A percentile compares a stretch with the other conserved stretches of the same genome.
Conservation (phyloP, 2,797 vertebrate genomes). For the Thalassophryne amazonica region DNA sequence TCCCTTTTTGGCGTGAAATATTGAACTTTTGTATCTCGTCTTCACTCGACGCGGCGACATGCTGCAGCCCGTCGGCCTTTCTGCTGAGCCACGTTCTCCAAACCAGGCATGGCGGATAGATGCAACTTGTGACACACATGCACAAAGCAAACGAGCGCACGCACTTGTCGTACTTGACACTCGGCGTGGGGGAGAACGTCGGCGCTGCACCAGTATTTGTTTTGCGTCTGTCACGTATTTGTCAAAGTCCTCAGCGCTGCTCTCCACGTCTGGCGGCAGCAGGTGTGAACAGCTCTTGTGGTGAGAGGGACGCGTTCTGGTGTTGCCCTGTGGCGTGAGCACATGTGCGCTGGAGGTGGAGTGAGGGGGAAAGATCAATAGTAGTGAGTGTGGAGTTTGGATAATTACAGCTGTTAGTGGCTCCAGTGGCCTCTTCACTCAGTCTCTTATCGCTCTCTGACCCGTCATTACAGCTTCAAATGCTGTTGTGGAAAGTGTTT, state of each 20-base stretch:
- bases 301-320: constrained; percentile 81
- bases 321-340: constrained; percentile 45
- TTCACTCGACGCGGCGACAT: too few species aligned
- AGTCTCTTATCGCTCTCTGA: constrained; percentile 88
- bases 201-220: constrained; percentile 76
- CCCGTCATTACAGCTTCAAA: constrained; percentile 83
- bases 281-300: constrained; percentile 90
- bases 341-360: neutral
- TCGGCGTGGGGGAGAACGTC: constrained; percentile 33
- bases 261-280: constrained; percentile 81
- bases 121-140: constrained; percentile 1
- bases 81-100: constrained; percentile 22
- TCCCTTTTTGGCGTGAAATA: too few species aligned
- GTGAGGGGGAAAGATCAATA: constrained; percentile 88
- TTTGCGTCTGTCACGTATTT: constrained; percentile 75
- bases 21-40: too few species aligned
- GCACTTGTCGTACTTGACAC: constrained; percentile 7
- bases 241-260: constrained; percentile 75
- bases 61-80: too few species aligned
- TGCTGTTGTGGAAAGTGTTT: constrained; percentile 62
- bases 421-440: constrained; percentile 83
- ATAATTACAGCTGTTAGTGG: constrained; percentile 94
- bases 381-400: constrained; percentile 91
- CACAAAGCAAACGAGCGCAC: constrained; percentile 5
- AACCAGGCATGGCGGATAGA: constrained; percentile 42